Conservation (phyloP, 2,113 vertebrate genomes). For the Panthera uncia region DNA sequence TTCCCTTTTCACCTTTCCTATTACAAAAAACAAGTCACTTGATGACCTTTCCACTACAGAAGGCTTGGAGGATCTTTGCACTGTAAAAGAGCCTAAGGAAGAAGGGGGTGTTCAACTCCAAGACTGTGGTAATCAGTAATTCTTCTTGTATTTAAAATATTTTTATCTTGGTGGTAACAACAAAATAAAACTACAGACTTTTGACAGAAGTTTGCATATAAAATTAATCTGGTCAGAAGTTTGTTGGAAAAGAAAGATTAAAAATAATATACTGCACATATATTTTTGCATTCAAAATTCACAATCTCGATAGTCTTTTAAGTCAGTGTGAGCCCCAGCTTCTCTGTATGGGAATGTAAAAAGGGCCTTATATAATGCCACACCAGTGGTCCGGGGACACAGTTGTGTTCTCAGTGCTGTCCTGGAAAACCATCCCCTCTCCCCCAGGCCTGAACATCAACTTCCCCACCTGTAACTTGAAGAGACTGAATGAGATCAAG, state of each 20-base stretch:
- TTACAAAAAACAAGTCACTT: background rate
- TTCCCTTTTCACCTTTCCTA: background rate
- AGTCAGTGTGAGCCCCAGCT: background rate
- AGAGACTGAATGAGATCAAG: background rate
- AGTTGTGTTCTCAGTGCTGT: background rate
- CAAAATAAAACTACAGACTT: slow-evolving; percentile 49
- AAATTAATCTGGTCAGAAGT: slow-evolving; percentile 61
- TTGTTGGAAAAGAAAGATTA: slow-evolving; percentile 20
- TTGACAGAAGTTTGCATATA: slow-evolving; percentile 59
- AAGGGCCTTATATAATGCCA: background rate
- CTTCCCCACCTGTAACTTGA: background rate
- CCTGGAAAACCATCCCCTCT: background rate
- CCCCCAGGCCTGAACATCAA: background rate
- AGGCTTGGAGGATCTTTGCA: background rate
- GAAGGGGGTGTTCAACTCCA: background rate
- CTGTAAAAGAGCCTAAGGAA: background rate
- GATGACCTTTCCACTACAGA: background rate
- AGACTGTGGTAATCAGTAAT: background rate
- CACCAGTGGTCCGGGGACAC: background rate
- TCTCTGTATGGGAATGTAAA: background rate
- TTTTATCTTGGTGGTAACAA: slow-evolving; percentile 4
- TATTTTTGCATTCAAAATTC: slow-evolving; percentile 2
- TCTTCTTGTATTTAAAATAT: slow-evolving; percentile 30
- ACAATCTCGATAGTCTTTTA: background rate
- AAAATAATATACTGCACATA: slow-evolving; percentile 23